These are phyloP conservation scores for Biston betularia DNA, from an alignment of 2,888 invertebrate genomes.

Conservation along the genomic window DNA sequence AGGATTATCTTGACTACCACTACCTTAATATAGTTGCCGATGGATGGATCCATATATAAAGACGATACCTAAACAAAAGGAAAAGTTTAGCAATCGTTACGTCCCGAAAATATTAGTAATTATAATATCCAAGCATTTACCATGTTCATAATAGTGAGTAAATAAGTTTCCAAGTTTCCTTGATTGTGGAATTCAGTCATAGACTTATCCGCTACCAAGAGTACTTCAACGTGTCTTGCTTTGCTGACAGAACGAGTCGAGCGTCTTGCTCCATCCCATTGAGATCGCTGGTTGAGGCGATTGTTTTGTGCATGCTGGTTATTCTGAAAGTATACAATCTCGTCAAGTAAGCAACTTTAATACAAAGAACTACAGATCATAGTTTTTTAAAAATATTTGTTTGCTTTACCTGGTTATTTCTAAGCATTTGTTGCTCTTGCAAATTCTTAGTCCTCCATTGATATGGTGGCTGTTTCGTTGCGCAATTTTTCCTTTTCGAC, in stretches of 20 bases:
- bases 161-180: slow-evolving; percentile 93
- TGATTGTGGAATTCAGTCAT: slow-evolving; percentile 95
- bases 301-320: slow-evolving; percentile 61
- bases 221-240: slow-evolving; percentile 93
- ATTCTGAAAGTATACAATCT: slow-evolving; percentile 54
- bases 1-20: slow-evolving; percentile 95
- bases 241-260: slow-evolving; percentile 90
- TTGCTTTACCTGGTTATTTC: slow-evolving; percentile 52
- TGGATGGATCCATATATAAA: slow-evolving; percentile 94
- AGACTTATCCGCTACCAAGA: slow-evolving; percentile 94
- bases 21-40: slow-evolving; percentile 96
- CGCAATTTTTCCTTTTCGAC: slow-evolving; percentile 71
- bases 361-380: too few species aligned
- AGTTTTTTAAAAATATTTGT: background rate
- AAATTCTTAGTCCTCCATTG: slow-evolving; percentile 69
- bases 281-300: slow-evolving; percentile 48
- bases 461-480: slow-evolving; percentile 79
- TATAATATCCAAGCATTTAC: slow-evolving; percentile 70
- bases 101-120: background rate
- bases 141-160: slow-evolving; percentile 97
- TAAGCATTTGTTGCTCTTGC: slow-evolving; percentile 52
- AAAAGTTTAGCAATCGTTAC: background rate
- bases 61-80: slow-evolving; percentile 87
- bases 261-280: slow-evolving; percentile 53
- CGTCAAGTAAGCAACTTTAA: too few species aligned